These are phyloP conservation scores for Phalacrocorax carbo DNA, from an alignment of 2,113 vertebrate genomes.

Conservation along the genomic window DNA sequence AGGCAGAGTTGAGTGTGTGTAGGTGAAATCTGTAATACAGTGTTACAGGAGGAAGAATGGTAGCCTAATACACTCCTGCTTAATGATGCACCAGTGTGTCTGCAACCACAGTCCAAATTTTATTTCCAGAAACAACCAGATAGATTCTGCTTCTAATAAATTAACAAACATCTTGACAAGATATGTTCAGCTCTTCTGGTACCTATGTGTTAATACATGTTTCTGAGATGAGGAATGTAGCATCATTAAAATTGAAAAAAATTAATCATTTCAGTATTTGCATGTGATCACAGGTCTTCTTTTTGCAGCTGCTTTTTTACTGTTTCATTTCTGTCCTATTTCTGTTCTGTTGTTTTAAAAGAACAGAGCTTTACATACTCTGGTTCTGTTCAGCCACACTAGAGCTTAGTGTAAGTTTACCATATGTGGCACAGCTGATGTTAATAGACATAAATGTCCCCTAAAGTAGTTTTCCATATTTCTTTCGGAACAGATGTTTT, in stretches of 20 bases:
- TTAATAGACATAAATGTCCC: slow-evolving; percentile 10
- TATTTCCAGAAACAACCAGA: background rate
- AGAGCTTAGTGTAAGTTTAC: slow-evolving; percentile 19
- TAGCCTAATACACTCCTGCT: background rate
- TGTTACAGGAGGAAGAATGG: background rate
- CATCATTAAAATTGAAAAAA: background rate
- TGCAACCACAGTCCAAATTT: background rate
- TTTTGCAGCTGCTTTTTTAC: background rate
- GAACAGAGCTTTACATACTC: background rate
- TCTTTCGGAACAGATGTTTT: slow-evolving; percentile 54
- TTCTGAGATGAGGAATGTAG: background rate
- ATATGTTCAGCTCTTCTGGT: background rate
- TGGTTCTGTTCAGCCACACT: background rate
- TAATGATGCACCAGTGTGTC: background rate
- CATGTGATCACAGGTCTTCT: background rate
- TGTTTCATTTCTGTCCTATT: background rate
- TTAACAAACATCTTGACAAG: background rate
- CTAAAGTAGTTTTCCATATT: slow-evolving; percentile 50
- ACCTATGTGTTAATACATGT: background rate
- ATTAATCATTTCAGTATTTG: background rate
- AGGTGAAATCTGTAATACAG: background rate
- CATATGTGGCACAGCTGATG: slow-evolving; percentile 51
- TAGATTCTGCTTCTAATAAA: background rate
- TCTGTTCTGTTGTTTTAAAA: background rate
- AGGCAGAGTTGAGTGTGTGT: background rate